These are phyloP conservation scores for Zygogramma bicolorata DNA, from an alignment of 2,888 invertebrate species.

Conservation along the genomic window DNA sequence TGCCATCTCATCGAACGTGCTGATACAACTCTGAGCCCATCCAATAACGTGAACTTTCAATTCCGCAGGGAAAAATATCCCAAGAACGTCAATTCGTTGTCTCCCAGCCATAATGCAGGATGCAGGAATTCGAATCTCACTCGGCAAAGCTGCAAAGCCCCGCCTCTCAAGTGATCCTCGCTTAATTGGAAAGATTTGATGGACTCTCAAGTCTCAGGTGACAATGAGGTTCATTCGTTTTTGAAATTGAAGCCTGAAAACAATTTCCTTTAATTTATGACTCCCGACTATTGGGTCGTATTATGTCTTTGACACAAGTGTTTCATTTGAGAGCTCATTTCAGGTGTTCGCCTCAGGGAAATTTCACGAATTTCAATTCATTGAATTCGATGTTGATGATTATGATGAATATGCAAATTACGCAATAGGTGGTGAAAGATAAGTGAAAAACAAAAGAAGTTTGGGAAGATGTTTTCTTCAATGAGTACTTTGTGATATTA, in stretches of 20 bases:
- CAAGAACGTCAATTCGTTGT: slow-evolving; percentile 8
- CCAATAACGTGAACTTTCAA: background rate
- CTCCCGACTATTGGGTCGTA: too few species aligned
- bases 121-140: slow-evolving; percentile 8
- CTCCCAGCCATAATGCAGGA: background rate
- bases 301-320: too few species aligned
- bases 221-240: slow-evolving; percentile 38
- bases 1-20: too few species aligned
- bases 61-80: background rate
- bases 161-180: slow-evolving; percentile 32
- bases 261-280: slow-evolving; percentile 29
- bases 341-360: too few species aligned
- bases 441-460: too few species aligned
- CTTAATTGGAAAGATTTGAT: slow-evolving; percentile 46
- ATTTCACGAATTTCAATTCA: too few species aligned
- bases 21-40: background rate
- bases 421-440: too few species aligned
- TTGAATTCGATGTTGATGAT: too few species aligned
- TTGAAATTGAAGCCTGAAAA: slow-evolving; percentile 27
- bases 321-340: too few species aligned
- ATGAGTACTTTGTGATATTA: too few species aligned
- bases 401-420: too few species aligned
- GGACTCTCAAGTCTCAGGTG: slow-evolving; percentile 40
- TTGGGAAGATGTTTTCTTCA: too few species aligned
- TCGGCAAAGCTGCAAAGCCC: background rate